Base-by-base conservation (phyloP, 2,797 vertebrate species). In the Columba guinea region DNA sequence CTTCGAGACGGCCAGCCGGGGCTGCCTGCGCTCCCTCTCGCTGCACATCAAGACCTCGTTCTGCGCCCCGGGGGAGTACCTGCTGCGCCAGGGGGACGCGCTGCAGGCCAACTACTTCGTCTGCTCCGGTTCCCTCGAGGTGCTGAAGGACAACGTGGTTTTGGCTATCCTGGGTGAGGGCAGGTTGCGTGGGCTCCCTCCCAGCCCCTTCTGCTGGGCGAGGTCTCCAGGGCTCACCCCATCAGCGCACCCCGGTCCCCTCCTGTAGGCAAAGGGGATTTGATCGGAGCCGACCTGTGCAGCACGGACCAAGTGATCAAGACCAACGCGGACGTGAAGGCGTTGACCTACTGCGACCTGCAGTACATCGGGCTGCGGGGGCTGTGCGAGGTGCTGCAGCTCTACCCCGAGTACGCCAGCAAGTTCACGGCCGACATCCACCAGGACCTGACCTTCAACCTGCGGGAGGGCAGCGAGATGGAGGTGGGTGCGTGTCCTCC, bases 21-120 rank as follows among this genome's bases (percentile, higher is more conserved):
- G 99, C 84, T 99, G 99, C 94, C 98, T 99, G 76, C 98, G 99
- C 75, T 99, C 99, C 37, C 98, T 99, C 83, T 99, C 99, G 2
- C 98, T 99, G 84, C 99, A 99, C 97, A 99, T 99, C 97, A 99
- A 99, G 97, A 99, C 99, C 24, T 99, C 99, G 0, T 99, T 99
- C 97, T 99, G 99, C 0, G 99, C 99, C 18, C 99, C 99, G 0
- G 99, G 99, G 32, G 99, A 99, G 96, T 99, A 99, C 94, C 98
- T 99, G 49, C 97, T 99, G 87, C 99, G 99, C 37, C 98, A 99
- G 13, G 99, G 99, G 12, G 99, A 99, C 0, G 99, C 99, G 3
- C 97, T 99, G 64, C 99, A 99, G 90, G 99, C 99, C 22, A 98
- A 99, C 96, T 99, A 99, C 94, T 99, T 99, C 2, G 99, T 99